Evolutionary conservation across 2,888 invertebrate species (phyloP), one percentile per base, ranked within the genome.

Genomic region (Cordilura impudica): DNA sequence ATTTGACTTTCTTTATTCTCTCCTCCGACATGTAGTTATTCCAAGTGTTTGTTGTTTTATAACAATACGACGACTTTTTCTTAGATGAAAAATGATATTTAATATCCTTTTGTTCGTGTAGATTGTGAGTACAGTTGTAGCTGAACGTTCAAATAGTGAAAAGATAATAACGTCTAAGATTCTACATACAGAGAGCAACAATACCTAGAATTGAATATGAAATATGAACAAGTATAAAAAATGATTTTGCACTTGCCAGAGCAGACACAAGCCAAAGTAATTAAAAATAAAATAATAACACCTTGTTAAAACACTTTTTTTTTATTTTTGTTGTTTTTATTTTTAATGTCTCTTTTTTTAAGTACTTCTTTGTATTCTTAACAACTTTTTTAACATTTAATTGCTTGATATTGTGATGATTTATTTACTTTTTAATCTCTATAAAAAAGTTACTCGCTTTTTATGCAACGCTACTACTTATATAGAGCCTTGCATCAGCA

Each of bases 131-230:
- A n/a, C n/a, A n/a, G 10, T 31, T 31, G 31, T 3, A 61, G 18
- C 18, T 56, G 31, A 56, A 56, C 54, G 54, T 56, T 12, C 16
- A 56, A 23, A 47, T 26, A n/a, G 47, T 47, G 18, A 61, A 47
- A 7, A 29, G 23, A 43, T 47, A 61, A 61, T 61, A 45, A 61
- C 47, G 26, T 61, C 45, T n/a, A 61, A 61, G 60, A 29, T 29
- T 31, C 3, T 31, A 31, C 12, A 31, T 31, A 10, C 10, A 10
- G 10, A 31, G 12, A 31, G 12, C n/a, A 10, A 31, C 8, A 31
- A 31, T 0, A 31, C 10, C 8, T 10, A 31, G n/a, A n/a, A n/a
- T n/a, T n/a, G n/a, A n/a, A n/a, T n/a, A n/a, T n/a, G n/a, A n/a
- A n/a, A n/a, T n/a, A n/a, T n/a, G n/a, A 29, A 29, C 6, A 29